Percentiles rank a stretch among this genome's conserved stretches.
phyloP scores from a whole-genome alignment of 2,797 vertebrate species.

The Fundulus diaphanus region DNA sequence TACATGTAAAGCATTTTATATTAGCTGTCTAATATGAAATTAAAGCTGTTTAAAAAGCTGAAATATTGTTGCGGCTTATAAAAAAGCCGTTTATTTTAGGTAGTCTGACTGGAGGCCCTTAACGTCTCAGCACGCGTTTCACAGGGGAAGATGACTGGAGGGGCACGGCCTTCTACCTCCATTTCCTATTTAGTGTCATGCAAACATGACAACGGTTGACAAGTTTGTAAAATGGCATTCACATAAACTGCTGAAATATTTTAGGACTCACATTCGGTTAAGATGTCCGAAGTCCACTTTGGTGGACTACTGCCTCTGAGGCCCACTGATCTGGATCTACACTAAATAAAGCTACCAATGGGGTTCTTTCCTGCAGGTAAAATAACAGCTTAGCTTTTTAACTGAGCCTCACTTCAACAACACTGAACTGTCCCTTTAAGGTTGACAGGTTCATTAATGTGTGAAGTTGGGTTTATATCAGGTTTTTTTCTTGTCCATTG shows the following conservation, averaged over 20 bases:
- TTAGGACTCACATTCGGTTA: neutral
- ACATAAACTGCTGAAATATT: neutral
- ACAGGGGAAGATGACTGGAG: neutral
- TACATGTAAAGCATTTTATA: neutral
- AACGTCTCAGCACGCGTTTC: neutral
- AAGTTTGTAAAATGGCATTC: neutral
- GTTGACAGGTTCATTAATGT: constrained; percentile 9
- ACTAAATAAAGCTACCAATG: neutral
- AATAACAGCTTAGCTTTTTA: neutral
- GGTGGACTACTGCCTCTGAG: neutral
- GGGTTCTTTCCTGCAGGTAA: neutral
- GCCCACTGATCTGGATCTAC: neutral
- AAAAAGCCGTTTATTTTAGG: neutral
- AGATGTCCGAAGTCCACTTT: neutral
- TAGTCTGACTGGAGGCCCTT: neutral
- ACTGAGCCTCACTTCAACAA: neutral
- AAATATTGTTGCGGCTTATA: neutral
- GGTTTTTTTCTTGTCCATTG: constrained; percentile 4
- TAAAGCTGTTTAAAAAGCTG: neutral
- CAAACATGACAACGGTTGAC: neutral
- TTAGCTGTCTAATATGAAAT: neutral
- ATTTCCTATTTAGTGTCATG: neutral
- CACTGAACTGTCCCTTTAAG: constrained; percentile 9
- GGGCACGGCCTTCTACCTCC: neutral
- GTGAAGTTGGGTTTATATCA: constrained; percentile 6